Evolutionary conservation across 2,113 vertebrate genomes (phyloP).

Genomic region (Pedionomus torquatus): DNA sequence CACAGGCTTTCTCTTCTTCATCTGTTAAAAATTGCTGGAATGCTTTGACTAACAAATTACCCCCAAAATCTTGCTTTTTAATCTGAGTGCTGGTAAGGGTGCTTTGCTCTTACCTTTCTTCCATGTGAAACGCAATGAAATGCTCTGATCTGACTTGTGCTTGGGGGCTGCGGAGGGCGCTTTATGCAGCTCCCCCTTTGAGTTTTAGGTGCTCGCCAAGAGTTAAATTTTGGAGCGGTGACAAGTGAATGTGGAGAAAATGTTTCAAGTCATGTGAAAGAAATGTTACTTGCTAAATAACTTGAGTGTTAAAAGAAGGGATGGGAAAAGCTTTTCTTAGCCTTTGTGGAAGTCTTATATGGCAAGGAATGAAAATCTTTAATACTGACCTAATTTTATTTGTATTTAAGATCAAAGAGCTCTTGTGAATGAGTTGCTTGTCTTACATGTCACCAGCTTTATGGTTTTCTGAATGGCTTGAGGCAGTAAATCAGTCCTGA

Average conservation of each 20-base stretch:
- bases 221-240: neutral
- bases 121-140: neutral
- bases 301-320: conserved; percentile 13
- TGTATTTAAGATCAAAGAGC: conserved; percentile 44
- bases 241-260: conserved; percentile 19
- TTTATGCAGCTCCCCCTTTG: neutral
- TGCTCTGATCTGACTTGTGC: neutral
- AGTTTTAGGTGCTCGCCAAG: neutral
- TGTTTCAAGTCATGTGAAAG: conserved; percentile 49
- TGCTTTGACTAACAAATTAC: conserved; percentile 31
- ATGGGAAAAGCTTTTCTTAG: conserved; percentile 1
- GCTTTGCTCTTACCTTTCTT: neutral
- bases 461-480: conserved; percentile 37
- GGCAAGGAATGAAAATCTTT: conserved; percentile 55
- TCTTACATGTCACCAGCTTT: conserved; percentile 18
- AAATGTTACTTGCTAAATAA: conserved; percentile 43
- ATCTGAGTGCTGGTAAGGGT: neutral
- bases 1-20: neutral
- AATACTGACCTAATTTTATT: conserved; percentile 61
- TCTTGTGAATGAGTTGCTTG: conserved; percentile 41
- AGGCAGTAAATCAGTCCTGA: conserved; percentile 36
- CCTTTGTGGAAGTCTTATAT: conserved; percentile 7
- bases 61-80: neutral
- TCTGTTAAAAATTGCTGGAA: conserved; percentile 32
- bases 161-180: neutral